Evolutionary conservation across 1,140 invertebrate genomes (phyloP), one percentile per base, ranked within the genome.

Genomic region (Helicoverpa armigera): DNA sequence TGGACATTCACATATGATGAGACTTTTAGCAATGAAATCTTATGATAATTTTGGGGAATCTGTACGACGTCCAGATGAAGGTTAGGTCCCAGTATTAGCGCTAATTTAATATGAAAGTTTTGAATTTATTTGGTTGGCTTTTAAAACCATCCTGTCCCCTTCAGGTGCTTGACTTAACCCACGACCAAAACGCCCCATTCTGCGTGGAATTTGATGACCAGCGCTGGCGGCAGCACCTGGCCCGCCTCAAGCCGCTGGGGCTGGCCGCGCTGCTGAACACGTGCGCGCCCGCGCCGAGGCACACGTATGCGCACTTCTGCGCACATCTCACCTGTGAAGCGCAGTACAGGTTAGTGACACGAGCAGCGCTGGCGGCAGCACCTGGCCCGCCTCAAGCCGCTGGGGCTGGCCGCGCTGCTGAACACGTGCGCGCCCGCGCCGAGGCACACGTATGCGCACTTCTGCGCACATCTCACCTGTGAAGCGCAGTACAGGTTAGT

Each of bases 141-240:
- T 35, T 35, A 35, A 35, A 3, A 2, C 50, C 12, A 2, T n/a
- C 13, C 31, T 7, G 4, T 56, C 3, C 31, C 4, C 14, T 11
- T 50, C 51, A 78, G 96, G 98, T 99, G 1, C 90, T 99, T 69
- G 98, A 99, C 93, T 95, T 99, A 1, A 99, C 98, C 1, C 98
- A 99, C 90, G 98, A 99, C 95, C 97, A 97, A 83, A 97, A 97
- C 88, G 97, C 98, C 87, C 98, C 98, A 7, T 99, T 98, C 95
- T 97, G 97, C 77, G 95, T 99, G 35, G 97, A 99, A 90, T 99
- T 99, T 95, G 99, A 99, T 94, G 99, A 99, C 94, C 97, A 97
- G 58, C 96, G 97, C 23, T 99, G 99, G 99, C 96, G 97, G 79
- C 96, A 97, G 73, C 97, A 98, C 94, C 94, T 99, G 1, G 96